phyloP scores from a whole-genome alignment of 2,888 invertebrate genomes.

The Dugesia japonica region DNA sequence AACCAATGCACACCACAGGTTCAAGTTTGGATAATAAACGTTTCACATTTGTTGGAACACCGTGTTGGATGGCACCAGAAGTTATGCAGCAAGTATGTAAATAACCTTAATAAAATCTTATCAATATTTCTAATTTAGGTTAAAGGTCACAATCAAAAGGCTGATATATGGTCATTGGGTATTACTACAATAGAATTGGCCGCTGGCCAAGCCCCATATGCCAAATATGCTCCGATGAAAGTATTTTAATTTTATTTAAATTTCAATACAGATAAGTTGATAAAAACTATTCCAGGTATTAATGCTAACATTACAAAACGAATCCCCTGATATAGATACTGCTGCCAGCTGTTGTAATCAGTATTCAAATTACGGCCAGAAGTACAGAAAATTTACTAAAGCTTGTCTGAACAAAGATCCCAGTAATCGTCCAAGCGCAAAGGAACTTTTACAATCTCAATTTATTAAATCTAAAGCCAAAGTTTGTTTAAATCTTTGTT shows the following conservation, averaged over 20 bases:
- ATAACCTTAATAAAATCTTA: neutral
- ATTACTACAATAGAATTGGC: constrained; percentile 97
- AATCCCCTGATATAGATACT: constrained; percentile 85
- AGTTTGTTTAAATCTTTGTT: constrained; percentile 35
- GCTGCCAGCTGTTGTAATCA: constrained; percentile 87
- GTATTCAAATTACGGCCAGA: constrained; percentile 89
- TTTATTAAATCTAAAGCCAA: constrained; percentile 95
- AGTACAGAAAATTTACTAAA: constrained; percentile 55
- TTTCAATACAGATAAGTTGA: neutral
- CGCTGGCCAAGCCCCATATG: constrained; percentile 66
- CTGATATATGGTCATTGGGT: constrained; percentile 79
- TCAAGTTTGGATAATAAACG: constrained; percentile 59
- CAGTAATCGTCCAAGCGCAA: constrained; percentile 66
- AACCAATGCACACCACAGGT: constrained; percentile 21
- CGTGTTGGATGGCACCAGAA: constrained; percentile 99
- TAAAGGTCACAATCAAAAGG: constrained; percentile 84
- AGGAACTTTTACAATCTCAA: constrained; percentile 81
- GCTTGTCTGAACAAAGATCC: constrained; percentile 35
- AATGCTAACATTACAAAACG: constrained; percentile 91
- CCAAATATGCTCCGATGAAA: constrained; percentile 24
- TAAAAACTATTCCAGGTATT: constrained; percentile 53
- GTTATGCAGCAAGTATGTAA: constrained; percentile 57
- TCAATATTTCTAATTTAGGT: neutral
- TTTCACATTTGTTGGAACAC: constrained; percentile 94
- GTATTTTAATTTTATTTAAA: constrained; percentile 17